A percentile compares a stretch with the other conserved stretches of the same genome.
phyloP scores from a whole-genome alignment of 2,888 invertebrate genomes.

The Ecdyonurus torrentis region DNA sequence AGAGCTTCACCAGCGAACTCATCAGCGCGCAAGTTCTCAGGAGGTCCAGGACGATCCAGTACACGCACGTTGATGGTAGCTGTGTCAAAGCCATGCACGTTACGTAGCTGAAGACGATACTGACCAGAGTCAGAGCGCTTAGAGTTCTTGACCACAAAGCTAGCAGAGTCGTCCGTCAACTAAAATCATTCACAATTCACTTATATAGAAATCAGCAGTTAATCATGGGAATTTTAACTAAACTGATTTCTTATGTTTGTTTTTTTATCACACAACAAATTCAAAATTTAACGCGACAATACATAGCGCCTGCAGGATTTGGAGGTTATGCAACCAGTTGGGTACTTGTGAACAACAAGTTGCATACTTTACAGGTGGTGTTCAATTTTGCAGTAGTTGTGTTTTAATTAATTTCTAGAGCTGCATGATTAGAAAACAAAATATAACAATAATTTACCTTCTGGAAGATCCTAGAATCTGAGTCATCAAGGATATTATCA shows the following conservation, averaged over 20 bases:
- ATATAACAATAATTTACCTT: conserved; percentile 24
- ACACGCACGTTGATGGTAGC: conserved; percentile 91
- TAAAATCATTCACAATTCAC: no score
- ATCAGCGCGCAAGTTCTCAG: conserved; percentile 79
- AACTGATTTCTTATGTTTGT: no score
- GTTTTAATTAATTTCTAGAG: neutral
- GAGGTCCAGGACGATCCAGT: conserved; percentile 78
- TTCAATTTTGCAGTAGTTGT: no score
- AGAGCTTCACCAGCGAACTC: conserved; percentile 92
- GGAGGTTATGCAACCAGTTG: no score
- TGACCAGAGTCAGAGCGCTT: conserved; percentile 79
- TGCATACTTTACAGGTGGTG: no score
- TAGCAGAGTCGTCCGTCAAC: conserved; percentile 73
- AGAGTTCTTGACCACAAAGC: conserved; percentile 84
- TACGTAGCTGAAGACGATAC: conserved; percentile 81
- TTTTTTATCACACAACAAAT: no score
- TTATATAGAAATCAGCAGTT: no score
- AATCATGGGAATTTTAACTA: no score
- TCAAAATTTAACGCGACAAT: no score
- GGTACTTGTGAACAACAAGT: no score
- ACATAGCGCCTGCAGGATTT: no score
- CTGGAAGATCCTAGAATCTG: conserved; percentile 63
- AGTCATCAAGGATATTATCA: conserved; percentile 59
- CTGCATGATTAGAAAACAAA: neutral
- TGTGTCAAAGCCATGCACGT: conserved; percentile 89